Conservation (phyloP, 2,797 vertebrate species). For the Scolopax bukidnonensis region DNA sequence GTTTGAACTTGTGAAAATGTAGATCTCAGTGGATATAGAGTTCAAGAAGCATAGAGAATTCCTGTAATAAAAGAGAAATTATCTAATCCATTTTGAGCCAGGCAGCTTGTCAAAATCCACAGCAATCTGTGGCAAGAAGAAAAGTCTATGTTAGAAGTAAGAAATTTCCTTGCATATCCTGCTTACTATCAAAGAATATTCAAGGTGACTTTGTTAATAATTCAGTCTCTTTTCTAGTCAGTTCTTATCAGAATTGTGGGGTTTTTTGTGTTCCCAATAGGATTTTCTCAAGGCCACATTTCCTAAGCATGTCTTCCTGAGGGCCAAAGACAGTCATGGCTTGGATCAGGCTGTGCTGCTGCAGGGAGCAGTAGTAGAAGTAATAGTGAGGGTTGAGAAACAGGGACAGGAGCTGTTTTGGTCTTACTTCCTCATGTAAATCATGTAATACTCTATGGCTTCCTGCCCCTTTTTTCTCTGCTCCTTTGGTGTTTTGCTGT, state of each 20-base stretch:
- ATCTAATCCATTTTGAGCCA: neutral
- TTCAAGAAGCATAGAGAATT: neutral
- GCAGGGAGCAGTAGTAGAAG: neutral
- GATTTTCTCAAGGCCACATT: neutral
- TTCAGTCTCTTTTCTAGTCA: neutral
- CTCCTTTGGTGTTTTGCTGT: neutral
- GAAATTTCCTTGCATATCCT: neutral
- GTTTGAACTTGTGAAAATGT: neutral
- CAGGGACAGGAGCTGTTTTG: neutral
- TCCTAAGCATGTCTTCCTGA: neutral
- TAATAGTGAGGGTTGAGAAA: neutral
- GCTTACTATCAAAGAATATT: neutral
- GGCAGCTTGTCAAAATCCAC: slow-evolving; percentile 5
- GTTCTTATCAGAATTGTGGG: neutral
- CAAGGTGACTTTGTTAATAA: neutral
- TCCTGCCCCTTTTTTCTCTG: neutral
- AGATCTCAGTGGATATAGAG: neutral
- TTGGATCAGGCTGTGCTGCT: neutral
- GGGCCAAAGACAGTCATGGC: neutral
- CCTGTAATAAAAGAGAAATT: neutral
- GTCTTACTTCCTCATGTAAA: neutral
- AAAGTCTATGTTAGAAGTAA: neutral
- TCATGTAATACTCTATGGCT: neutral
- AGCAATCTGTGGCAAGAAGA: neutral
- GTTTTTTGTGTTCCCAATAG: neutral